Base-by-base conservation (phyloP, 2,888 invertebrate genomes). In the Drosophila kanekoi region DNA sequence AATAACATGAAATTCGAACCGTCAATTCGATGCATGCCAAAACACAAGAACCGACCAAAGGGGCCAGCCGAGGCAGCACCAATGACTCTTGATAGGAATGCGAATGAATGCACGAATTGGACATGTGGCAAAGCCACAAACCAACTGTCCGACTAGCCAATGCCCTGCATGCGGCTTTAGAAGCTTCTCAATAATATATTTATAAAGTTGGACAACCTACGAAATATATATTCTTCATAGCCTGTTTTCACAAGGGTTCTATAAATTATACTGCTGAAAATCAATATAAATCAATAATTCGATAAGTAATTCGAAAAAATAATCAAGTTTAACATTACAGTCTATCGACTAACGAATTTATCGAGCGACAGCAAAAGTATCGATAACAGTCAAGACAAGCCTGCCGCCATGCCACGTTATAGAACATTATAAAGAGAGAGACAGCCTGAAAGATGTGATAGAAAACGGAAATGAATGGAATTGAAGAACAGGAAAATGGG, bases 1-100 rank as follows among this genome's bases (percentile, higher is more conserved):
- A 79, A 80, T 78, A 81, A 58, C 74, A 84, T 77, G 61, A 79
- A 83, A 88, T 77, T 65, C 75, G 62, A 80, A 81, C 67, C 78
- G 82, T 78, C 85, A 76, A 80, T 74, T 67, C 77, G 65, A 51
- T 80, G 77, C 77, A 77, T 67, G 59, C 63, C 69, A 54, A 77
- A 80, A 65, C 71, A 79, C 33, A 45, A 47, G 49, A 43, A n/a
- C n/a, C 54, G 32, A n/a, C 38, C 45, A 38, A 18, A 16, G 44
- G 13, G 45, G 49, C 16, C 32, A 28, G 6, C 14, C 47, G 9
- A 11, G 8, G 1, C 32, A 44, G 40, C n/a, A 11, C 33, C 51
- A 47, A 38, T 65, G 56, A n/a, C 10, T 40, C 14, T 32, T 45
- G 65, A 71, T 66, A 54, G 54, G 20, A 41, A 44, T 43, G 14